Evolutionary conservation across 2,113 vertebrate species (phyloP).

Genomic region (Petaurus breviceps): DNA sequence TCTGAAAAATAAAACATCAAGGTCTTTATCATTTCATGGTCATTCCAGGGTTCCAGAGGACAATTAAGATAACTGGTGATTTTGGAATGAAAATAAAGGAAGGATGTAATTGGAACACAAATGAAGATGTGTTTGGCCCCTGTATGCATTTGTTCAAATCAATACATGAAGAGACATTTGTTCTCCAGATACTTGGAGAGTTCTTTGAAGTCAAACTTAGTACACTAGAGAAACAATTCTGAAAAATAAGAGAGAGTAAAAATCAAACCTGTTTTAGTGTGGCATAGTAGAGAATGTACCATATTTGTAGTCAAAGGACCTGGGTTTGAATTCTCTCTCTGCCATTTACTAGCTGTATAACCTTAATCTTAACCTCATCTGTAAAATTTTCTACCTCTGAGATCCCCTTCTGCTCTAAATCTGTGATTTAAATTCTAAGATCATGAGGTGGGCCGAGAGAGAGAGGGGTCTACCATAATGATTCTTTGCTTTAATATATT

Average conservation of each 20-base stretch:
- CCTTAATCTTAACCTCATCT: neutral
- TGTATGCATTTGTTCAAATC: conserved; percentile 23
- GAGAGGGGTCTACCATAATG: neutral
- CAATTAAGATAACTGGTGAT: conserved; percentile 66
- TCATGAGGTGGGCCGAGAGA: neutral
- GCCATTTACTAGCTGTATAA: neutral
- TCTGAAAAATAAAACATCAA: conserved; percentile 81
- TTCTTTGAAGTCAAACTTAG: neutral
- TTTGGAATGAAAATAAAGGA: conserved; percentile 61
- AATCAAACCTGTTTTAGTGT: neutral
- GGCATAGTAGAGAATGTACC: neutral
- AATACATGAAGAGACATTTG: neutral
- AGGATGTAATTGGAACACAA: conserved; percentile 14
- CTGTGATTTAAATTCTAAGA: neutral
- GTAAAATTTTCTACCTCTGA: neutral
- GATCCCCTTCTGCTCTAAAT: neutral
- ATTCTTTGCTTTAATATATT: conserved; percentile 11
- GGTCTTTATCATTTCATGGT: conserved; percentile 80
- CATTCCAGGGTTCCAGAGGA: conserved; percentile 71
- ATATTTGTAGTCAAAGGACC: neutral
- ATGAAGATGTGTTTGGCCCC: neutral
- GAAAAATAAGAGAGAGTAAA: neutral
- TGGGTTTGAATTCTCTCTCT: neutral
- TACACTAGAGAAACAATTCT: conserved; percentile 35
- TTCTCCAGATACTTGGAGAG: neutral